Evolutionary conservation across 2,113 vertebrate species (phyloP).

Genomic region (Eupsittula cactorum): DNA sequence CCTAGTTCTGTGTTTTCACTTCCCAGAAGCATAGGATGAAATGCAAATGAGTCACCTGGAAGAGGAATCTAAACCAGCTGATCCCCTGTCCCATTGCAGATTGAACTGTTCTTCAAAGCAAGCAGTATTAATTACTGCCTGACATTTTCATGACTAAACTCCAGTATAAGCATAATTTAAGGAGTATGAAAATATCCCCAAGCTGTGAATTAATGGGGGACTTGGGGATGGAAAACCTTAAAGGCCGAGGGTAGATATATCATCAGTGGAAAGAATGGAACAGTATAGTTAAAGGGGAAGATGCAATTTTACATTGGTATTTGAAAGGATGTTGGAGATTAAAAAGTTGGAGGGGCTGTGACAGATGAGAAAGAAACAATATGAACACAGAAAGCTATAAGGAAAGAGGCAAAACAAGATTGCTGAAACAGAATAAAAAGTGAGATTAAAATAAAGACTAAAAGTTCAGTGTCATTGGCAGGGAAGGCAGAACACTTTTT

Average conservation of each 20-base stretch:
- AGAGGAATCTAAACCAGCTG: background rate
- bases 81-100: background rate
- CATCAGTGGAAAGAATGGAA: background rate
- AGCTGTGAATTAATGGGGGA: background rate
- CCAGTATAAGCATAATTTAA: conserved; percentile 12
- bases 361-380: background rate
- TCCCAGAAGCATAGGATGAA: background rate
- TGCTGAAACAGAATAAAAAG: background rate
- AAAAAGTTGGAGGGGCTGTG: background rate
- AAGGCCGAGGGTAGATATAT: background rate
- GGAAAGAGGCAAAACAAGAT: background rate
- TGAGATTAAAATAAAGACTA: background rate
- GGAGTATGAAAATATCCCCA: background rate
- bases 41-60: background rate
- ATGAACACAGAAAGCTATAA: background rate
- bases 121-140: background rate
- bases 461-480: background rate
- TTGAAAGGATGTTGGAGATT: background rate
- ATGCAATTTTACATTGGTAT: background rate
- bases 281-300: background rate
- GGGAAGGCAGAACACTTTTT: background rate
- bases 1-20: background rate
- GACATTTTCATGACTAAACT: conserved; percentile 14
- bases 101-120: background rate
- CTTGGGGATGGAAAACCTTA: background rate